Conservation (phyloP, 92 coral and sea anemone species). For the Umimayanthus kanabou region DNA sequence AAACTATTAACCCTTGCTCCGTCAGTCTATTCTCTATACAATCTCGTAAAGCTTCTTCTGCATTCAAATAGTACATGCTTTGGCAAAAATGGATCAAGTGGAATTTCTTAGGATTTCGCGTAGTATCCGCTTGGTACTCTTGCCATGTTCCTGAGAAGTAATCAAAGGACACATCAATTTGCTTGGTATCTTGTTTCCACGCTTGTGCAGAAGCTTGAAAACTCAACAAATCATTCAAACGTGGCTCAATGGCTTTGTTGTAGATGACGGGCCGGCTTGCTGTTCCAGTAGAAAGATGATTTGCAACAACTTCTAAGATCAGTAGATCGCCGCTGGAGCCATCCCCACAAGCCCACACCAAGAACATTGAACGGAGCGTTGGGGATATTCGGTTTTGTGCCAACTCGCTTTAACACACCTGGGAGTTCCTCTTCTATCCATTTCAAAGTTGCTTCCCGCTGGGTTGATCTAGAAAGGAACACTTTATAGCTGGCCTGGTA, state of each 20-base stretch:
- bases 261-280: neutral
- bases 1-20: constrained; percentile 2
- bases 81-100: constrained; percentile 25
- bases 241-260: neutral
- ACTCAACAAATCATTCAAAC: neutral
- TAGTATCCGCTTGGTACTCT: constrained; percentile 2
- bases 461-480: neutral
- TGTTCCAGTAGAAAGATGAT: neutral
- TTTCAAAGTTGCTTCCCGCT: neutral
- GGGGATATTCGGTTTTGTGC: neutral
- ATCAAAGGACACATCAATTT: neutral
- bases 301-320: neutral
- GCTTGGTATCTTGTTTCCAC: constrained; percentile 5
- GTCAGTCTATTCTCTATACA: constrained; percentile 5
- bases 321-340: neutral
- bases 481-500: constrained; percentile 2
- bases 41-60: neutral
- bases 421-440: neutral
- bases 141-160: constrained; percentile 21
- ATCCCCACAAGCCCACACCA: neutral
- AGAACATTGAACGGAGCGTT: neutral
- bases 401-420: neutral
- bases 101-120: neutral
- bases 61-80: neutral
- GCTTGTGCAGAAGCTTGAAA: constrained; percentile 7